phyloP scores from a whole-genome alignment of 2,888 invertebrate genomes.

The Camptogramma bilineatum region DNA sequence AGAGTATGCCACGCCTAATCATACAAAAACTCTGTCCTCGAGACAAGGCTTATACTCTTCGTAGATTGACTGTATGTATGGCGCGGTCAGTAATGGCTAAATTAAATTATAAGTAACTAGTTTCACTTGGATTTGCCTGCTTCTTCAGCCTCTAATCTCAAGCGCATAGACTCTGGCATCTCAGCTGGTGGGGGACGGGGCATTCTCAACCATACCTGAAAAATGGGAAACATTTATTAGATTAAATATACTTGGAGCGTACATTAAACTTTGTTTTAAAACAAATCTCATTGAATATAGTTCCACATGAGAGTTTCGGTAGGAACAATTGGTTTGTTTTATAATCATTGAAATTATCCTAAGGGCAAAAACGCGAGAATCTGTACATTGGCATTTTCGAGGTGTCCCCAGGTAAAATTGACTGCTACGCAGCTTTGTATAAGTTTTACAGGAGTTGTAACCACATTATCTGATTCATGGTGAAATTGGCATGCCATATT shows the following conservation, averaged over 20 bases:
- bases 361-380: too few species aligned
- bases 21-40: conserved; percentile 1
- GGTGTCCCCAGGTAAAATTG: too few species aligned
- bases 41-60: conserved; percentile 3
- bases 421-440: too few species aligned
- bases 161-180: conserved; percentile 96
- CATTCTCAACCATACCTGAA: conserved; percentile 89
- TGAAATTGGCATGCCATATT: too few species aligned
- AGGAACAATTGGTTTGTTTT: conserved; percentile 75
- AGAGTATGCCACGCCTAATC: background rate
- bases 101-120: conserved; percentile 29
- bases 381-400: too few species aligned
- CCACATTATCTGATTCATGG: too few species aligned
- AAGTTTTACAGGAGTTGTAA: too few species aligned
- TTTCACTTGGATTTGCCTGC: conserved; percentile 69
- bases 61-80: conserved; percentile 2
- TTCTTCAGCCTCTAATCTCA: conserved; percentile 86
- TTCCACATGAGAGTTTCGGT: conserved; percentile 68
- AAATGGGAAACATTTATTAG: background rate
- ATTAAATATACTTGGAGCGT: background rate
- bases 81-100: conserved; percentile 21
- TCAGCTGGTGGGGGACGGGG: conserved; percentile 98
- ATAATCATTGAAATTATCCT: conserved; percentile 73
- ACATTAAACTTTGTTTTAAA: too few species aligned
- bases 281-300: conserved; percentile 55